Percentiles rank a stretch among this genome's conserved stretches.
Conservation (phyloP, 1,140 invertebrate genomes). For the Drosophila bocki region DNA sequence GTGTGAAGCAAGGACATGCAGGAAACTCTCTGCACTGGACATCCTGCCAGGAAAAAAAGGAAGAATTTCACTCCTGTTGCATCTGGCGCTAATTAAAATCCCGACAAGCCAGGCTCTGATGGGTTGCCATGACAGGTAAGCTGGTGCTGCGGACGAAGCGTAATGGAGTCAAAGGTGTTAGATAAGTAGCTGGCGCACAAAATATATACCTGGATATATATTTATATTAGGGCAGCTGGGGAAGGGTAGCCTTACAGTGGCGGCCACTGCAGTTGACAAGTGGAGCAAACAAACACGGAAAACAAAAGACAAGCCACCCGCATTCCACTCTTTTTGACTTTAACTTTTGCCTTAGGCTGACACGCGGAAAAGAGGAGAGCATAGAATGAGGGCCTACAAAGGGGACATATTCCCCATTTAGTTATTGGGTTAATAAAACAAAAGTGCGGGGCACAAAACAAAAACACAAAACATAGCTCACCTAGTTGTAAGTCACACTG, state of each 20-base stretch:
- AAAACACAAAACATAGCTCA: constrained; percentile 44
- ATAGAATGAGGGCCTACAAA: constrained; percentile 4
- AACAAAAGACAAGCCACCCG: constrained; percentile 63
- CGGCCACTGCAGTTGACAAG: constrained; percentile 65
- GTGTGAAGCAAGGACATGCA: constrained; percentile 56
- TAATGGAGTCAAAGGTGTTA: constrained; percentile 77
- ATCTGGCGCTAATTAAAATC: constrained; percentile 75
- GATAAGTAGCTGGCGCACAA: constrained; percentile 55
- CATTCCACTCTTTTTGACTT: constrained; percentile 72
- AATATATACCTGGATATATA: background rate
- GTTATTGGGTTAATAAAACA: constrained; percentile 83
- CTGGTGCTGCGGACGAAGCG: constrained; percentile 29
- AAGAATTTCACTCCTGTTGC: constrained; percentile 29
- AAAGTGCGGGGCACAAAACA: constrained; percentile 22
- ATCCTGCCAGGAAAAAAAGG: constrained; percentile 5
- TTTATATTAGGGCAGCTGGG: background rate
- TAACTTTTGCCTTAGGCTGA: constrained; percentile 46
- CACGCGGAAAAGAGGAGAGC: constrained; percentile 8
- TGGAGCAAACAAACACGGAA: constrained; percentile 54
- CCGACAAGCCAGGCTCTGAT: constrained; percentile 38
- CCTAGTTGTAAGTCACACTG: constrained; percentile 54
- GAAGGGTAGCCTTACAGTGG: constrained; percentile 2
- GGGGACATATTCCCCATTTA: constrained; percentile 45
- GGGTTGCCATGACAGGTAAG: constrained; percentile 77
- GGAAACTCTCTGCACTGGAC: constrained; percentile 50